Percentiles rank a stretch among this genome's conserved stretches.
phyloP scores from a whole-genome alignment of 2,113 vertebrate genomes.

The Probosciger aterrimus region DNA sequence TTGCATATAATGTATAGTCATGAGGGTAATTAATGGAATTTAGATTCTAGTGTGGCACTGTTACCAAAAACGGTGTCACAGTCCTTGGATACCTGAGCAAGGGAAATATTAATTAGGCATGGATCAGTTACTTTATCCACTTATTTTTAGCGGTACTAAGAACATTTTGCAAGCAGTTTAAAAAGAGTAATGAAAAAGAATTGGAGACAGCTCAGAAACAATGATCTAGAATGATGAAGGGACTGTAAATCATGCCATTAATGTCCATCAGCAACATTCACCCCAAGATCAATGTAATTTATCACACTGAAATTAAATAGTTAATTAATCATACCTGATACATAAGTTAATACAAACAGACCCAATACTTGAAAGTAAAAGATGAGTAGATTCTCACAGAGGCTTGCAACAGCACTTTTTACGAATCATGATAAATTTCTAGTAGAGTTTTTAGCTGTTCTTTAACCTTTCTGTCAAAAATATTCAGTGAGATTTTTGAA shows the following conservation, averaged over 20 bases:
- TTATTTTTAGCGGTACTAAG: background rate
- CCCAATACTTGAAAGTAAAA: background rate
- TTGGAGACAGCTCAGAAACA: background rate
- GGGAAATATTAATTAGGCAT: background rate
- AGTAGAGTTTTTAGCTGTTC: background rate
- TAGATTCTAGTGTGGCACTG: background rate
- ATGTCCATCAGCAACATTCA: background rate
- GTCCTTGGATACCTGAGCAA: background rate
- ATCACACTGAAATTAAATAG: background rate
- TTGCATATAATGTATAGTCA: background rate
- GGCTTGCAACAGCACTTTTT: background rate
- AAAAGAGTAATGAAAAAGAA: background rate
- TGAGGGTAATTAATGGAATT: background rate
- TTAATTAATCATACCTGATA: background rate
- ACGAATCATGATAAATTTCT: background rate
- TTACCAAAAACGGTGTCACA: background rate
- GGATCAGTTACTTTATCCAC: background rate
- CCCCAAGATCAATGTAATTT: background rate
- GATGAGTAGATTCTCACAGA: background rate
- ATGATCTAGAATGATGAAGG: background rate
- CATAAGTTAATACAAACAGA: background rate
- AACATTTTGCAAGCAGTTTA: background rate
- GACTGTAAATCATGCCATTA: background rate
- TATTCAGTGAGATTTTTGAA: background rate
- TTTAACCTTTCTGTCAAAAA: background rate